A percentile compares a stretch with the other conserved stretches of the same genome.
These are phyloP conservation scores for Xenops minutus DNA, from an alignment of 2,797 vertebrate species.

Conservation along the genomic window DNA sequence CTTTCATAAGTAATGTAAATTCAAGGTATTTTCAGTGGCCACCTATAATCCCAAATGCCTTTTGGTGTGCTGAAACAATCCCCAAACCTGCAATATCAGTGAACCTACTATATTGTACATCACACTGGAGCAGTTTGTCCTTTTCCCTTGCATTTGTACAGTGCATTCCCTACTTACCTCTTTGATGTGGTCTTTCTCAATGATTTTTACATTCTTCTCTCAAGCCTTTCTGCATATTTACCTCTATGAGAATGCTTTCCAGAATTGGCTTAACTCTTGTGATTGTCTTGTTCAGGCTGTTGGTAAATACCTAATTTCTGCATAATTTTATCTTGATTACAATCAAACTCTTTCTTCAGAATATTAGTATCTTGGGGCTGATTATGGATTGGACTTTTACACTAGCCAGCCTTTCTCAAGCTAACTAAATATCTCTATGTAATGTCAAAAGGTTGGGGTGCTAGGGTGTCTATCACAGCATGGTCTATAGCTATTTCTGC, in stretches of 20 bases:
- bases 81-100: background rate
- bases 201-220: background rate
- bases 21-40: background rate
- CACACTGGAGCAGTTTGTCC: background rate
- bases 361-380: background rate
- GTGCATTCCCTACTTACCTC: background rate
- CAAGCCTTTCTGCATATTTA: background rate
- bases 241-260: background rate
- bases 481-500: background rate
- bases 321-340: background rate
- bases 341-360: background rate
- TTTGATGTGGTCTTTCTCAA: background rate
- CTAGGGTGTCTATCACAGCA: background rate
- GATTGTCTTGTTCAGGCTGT: background rate
- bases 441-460: background rate
- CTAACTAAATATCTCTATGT: background rate
- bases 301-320: background rate
- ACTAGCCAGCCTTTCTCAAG: background rate
- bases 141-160: background rate
- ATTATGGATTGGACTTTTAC: background rate
- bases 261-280: background rate
- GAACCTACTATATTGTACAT: background rate
- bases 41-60: background rate
- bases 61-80: background rate
- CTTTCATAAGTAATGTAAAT: background rate